Percentiles rank a stretch among this genome's conserved stretches.
phyloP scores from a whole-genome alignment of 2,888 invertebrate species.

The Acrocera orbiculus region DNA sequence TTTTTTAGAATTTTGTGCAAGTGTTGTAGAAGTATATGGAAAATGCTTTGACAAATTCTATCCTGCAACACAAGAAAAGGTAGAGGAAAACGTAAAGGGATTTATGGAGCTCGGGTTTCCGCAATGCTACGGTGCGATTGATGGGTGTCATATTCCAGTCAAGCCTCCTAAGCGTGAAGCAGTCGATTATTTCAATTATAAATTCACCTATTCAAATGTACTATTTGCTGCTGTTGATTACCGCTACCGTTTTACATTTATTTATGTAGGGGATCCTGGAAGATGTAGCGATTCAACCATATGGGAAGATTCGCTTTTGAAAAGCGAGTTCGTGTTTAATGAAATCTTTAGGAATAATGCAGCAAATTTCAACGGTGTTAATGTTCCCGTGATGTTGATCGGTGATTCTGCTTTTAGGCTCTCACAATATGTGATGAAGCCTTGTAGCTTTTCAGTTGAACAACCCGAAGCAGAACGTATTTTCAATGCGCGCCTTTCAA shows the following conservation, averaged over 20 bases:
- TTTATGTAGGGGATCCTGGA: not conserved
- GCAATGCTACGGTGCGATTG: not conserved
- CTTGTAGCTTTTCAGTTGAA: not conserved
- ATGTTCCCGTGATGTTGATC: not conserved
- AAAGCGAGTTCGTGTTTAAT: not conserved
- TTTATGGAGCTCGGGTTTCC: not conserved
- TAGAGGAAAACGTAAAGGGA: not conserved
- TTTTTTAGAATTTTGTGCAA: not conserved
- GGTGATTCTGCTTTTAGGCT: not conserved
- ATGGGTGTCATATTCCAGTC: not conserved
- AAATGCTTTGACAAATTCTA: not conserved
- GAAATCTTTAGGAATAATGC: not conserved
- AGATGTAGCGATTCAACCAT: not conserved
- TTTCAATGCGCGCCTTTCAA: not conserved
- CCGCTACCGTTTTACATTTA: not conserved
- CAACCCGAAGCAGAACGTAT: not conserved
- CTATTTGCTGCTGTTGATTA: not conserved
- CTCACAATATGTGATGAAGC: not conserved
- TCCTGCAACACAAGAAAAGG: not conserved
- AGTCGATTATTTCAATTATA: conserved; percentile 1
- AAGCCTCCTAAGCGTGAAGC: not conserved
- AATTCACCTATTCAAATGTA: not conserved
- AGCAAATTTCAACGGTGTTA: not conserved
- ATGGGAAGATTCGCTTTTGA: not conserved
- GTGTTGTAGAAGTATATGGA: not conserved